These are phyloP conservation scores for Palythoa heliodiscus DNA, from an alignment of 92 coral and sea anemone genomes.

Conservation along the genomic window DNA sequence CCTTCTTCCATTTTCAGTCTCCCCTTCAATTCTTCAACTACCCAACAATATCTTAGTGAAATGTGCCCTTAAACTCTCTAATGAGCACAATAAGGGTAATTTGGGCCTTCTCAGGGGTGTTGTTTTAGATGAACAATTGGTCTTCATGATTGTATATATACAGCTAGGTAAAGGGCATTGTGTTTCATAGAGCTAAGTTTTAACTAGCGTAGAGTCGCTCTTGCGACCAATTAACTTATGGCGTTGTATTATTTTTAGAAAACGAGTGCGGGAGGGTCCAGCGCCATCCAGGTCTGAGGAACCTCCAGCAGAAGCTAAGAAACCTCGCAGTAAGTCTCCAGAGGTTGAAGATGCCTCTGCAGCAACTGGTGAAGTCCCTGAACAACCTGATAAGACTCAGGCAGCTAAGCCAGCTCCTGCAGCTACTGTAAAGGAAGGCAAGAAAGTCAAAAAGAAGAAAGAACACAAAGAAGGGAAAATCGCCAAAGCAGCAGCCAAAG, in stretches of 20 bases:
- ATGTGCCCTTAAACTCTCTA: too few relatives aligned
- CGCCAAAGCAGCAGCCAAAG: constrained; percentile 41
- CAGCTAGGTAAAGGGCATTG: too few relatives aligned
- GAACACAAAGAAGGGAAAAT: constrained; percentile 68
- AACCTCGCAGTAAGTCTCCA: constrained; percentile 71
- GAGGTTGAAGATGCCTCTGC: constrained; percentile 48
- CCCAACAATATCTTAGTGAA: too few relatives aligned
- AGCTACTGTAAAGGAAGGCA: constrained; percentile 53
- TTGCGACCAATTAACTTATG: neutral
- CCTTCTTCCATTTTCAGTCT: too few relatives aligned
- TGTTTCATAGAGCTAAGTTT: too few relatives aligned
- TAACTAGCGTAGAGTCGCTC: too few relatives aligned
- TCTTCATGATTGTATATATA: too few relatives aligned
- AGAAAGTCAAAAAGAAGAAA: constrained; percentile 81
- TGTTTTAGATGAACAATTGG: too few relatives aligned
- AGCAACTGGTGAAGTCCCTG: constrained; percentile 30
- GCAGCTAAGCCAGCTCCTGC: constrained; percentile 47
- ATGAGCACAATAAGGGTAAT: too few relatives aligned
- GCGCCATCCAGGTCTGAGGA: constrained; percentile 68
- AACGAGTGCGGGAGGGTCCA: constrained; percentile 73
- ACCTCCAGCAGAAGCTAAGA: constrained; percentile 71
- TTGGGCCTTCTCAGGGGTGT: too few relatives aligned
- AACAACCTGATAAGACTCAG: constrained; percentile 53
- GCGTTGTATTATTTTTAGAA: constrained; percentile 47
- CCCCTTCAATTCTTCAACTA: too few relatives aligned